phyloP scores from a whole-genome alignment of 2,113 vertebrate genomes.

The Nothocercus julius region DNA sequence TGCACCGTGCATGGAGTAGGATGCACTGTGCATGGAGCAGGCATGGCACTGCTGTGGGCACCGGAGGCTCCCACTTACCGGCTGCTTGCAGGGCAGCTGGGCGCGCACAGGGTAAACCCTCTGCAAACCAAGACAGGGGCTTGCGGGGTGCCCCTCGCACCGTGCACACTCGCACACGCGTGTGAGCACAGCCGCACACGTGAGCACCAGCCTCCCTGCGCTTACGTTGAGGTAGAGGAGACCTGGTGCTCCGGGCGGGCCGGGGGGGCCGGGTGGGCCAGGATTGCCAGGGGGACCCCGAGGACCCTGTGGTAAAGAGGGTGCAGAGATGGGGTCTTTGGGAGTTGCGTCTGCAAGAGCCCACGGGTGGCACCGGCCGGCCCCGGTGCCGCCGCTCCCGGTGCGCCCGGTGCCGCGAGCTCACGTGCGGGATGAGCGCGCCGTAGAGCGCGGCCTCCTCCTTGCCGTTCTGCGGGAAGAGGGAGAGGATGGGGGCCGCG shows the following conservation, averaged over 20 bases:
- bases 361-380: neutral
- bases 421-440: slow-evolving; percentile 50
- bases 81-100: slow-evolving; percentile 59
- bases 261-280: slow-evolving; percentile 12
- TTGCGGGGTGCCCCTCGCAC: neutral
- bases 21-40: neutral
- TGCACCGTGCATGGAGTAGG: too few relatives aligned
- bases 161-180: accelerated
- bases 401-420: accelerated
- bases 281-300: slow-evolving; percentile 53
- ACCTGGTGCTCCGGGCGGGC: slow-evolving; percentile 69
- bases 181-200: accelerated
- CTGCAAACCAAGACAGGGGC: slow-evolving; percentile 46
- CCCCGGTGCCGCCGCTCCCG: neutral
- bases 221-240: slow-evolving; percentile 72
- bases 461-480: slow-evolving; percentile 39
- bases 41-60: neutral
- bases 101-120: slow-evolving; percentile 19
- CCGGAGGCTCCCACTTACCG: neutral
- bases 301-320: slow-evolving; percentile 38
- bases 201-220: neutral
- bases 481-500: neutral
- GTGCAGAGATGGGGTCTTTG: neutral
- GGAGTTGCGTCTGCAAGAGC: neutral
- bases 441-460: slow-evolving; percentile 21